Conservation (phyloP, 1,140 invertebrate genomes). For the Euura saliciscinereae region DNA sequence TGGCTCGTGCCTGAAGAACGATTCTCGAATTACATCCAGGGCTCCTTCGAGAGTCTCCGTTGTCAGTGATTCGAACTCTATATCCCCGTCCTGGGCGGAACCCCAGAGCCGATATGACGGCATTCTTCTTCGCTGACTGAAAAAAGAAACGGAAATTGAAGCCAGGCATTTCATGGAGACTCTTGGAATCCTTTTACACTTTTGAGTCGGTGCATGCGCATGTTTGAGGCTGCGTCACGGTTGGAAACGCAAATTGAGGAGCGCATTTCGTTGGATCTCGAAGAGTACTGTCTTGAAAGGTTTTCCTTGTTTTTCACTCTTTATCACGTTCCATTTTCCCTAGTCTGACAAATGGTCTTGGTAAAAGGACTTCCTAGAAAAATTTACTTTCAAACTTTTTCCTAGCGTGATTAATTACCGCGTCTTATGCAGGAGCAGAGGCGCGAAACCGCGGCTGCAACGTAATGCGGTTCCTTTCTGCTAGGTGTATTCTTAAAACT, state of each 20-base stretch:
- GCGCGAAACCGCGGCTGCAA: not conserved
- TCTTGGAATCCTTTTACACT: too few species aligned
- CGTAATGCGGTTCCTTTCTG: too few species aligned
- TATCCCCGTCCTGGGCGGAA: slow-evolving; percentile 36
- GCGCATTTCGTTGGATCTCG: not conserved
- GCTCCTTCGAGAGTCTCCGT: slow-evolving; percentile 42
- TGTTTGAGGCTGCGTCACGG: too few species aligned
- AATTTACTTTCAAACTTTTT: not conserved
- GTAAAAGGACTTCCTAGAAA: not conserved
- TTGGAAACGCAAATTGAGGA: not conserved
- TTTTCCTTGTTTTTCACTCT: not conserved
- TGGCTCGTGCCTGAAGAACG: slow-evolving; percentile 66
- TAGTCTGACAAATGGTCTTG: not conserved
- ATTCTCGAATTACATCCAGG: slow-evolving; percentile 60
- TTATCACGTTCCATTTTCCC: not conserved
- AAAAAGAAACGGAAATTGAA: slow-evolving; percentile 10
- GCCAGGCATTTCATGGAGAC: too few species aligned
- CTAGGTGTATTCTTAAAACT: too few species aligned
- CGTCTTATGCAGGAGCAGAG: not conserved
- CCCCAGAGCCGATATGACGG: slow-evolving; percentile 44
- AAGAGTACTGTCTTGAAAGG: not conserved
- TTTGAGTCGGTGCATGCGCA: too few species aligned
- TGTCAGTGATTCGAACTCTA: slow-evolving; percentile 49
- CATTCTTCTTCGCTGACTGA: slow-evolving; percentile 41
- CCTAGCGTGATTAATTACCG: not conserved